These are phyloP conservation scores for Amaurobius ferox DNA, from an alignment of 2,888 invertebrate genomes.

Conservation along the genomic window DNA sequence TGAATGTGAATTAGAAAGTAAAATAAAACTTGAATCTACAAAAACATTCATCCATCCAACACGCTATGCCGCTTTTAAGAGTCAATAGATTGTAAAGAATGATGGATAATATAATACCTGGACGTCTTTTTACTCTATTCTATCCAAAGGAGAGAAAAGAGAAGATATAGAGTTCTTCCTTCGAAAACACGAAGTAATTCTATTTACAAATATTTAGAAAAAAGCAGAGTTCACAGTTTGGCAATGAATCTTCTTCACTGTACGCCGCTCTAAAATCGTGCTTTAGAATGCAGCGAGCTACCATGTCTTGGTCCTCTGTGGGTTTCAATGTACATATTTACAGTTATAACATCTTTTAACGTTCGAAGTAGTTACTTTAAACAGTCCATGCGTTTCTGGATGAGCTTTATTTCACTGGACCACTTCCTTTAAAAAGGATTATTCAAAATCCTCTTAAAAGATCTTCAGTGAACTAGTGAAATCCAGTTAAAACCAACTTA, in stretches of 20 bases:
- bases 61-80: neutral
- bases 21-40: no score
- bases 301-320: slow-evolving; percentile 38
- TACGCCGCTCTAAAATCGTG: neutral
- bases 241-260: neutral
- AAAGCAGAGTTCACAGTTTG: slow-evolving; percentile 40
- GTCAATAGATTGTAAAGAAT: slow-evolving; percentile 19
- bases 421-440: no score
- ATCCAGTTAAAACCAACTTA: no score
- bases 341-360: slow-evolving; percentile 3
- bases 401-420: no score
- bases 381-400: no score
- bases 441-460: no score
- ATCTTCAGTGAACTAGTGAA: no score
- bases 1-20: no score
- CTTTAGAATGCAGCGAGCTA: neutral
- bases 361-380: no score
- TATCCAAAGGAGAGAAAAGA: slow-evolving; percentile 54
- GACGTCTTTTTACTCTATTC: slow-evolving; percentile 66
- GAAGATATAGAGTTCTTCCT: slow-evolving; percentile 6
- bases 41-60: no score
- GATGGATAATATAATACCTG: slow-evolving; percentile 30
- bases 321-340: slow-evolving; percentile 57
- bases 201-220: slow-evolving; percentile 37
- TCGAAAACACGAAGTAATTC: slow-evolving; percentile 22